These are phyloP conservation scores for Bradypodion ventrale DNA, from an alignment of 2,797 vertebrate genomes.

Conservation along the genomic window DNA sequence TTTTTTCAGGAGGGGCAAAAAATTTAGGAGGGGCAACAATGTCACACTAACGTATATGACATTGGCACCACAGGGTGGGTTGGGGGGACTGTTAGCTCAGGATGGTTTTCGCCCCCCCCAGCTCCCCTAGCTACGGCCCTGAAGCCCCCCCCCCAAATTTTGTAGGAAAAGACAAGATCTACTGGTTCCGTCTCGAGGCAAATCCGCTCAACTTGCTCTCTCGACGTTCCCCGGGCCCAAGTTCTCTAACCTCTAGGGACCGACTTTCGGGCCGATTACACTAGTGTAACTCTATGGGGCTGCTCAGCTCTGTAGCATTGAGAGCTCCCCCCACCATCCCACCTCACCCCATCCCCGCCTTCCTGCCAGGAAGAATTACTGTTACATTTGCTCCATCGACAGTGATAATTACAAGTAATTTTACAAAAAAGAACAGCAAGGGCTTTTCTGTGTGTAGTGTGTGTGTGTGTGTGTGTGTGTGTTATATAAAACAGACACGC, in stretches of 20 bases:
- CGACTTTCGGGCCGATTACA: neutral
- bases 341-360: neutral
- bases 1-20: too few relatives aligned
- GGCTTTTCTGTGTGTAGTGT: too few relatives aligned
- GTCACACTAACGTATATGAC: too few relatives aligned
- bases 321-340: too few relatives aligned
- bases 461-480: too few relatives aligned
- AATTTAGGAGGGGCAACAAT: too few relatives aligned
- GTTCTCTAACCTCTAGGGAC: conserved; percentile 28
- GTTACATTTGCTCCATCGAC: neutral
- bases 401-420: neutral
- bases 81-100: too few relatives aligned
- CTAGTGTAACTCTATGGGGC: conserved; percentile 11
- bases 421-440: neutral
- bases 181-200: neutral
- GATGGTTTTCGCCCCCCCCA: too few relatives aligned
- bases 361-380: neutral
- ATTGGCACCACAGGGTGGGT: too few relatives aligned
- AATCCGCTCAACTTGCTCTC: neutral
- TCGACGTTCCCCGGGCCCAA: neutral
- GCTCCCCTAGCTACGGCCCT: too few relatives aligned
- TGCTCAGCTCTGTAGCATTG: neutral
- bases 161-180: too few relatives aligned
- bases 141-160: neutral
- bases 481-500: neutral